Conservation (phyloP, 2,113 vertebrate genomes). For the Melanerpes formicivorus region DNA sequence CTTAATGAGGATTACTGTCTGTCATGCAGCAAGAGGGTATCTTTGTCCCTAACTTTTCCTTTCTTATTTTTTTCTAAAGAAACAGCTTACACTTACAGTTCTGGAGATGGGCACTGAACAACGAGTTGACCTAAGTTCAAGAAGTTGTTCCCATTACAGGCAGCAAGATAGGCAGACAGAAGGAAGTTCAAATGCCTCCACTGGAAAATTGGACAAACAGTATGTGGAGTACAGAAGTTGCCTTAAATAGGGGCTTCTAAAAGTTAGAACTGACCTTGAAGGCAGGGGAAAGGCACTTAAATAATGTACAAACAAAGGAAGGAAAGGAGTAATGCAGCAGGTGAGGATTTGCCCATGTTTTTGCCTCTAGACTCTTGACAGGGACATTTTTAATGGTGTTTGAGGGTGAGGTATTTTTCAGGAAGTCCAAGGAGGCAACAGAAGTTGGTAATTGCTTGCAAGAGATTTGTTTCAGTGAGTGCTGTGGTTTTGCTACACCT, state of each 20-base stretch:
- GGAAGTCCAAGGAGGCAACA: constrained; percentile 10
- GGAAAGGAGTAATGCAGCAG: not conserved
- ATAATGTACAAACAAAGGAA: not conserved
- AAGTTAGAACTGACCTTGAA: not conserved
- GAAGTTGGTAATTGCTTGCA: not conserved
- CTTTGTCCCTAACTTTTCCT: not conserved
- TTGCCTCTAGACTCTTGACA: constrained; percentile 21
- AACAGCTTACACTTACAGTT: not conserved
- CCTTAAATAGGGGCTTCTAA: not conserved
- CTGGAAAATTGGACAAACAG: not conserved
- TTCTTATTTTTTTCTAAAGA: not conserved
- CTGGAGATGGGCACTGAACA: not conserved
- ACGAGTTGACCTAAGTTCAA: not conserved
- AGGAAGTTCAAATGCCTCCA: not conserved
- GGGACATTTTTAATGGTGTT: constrained; percentile 12
- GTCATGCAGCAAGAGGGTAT: not conserved
- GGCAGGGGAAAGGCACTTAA: not conserved
- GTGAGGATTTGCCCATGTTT: not conserved
- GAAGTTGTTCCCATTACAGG: not conserved
- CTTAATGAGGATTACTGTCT: not conserved
- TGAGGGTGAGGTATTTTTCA: constrained; percentile 6
- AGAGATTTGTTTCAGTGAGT: constrained; percentile 16
- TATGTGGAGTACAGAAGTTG: not conserved
- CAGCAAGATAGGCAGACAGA: not conserved
- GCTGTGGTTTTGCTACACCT: constrained; percentile 1